phyloP scores from a whole-genome alignment of 2,113 vertebrate species.

The Chamaea fasciata region DNA sequence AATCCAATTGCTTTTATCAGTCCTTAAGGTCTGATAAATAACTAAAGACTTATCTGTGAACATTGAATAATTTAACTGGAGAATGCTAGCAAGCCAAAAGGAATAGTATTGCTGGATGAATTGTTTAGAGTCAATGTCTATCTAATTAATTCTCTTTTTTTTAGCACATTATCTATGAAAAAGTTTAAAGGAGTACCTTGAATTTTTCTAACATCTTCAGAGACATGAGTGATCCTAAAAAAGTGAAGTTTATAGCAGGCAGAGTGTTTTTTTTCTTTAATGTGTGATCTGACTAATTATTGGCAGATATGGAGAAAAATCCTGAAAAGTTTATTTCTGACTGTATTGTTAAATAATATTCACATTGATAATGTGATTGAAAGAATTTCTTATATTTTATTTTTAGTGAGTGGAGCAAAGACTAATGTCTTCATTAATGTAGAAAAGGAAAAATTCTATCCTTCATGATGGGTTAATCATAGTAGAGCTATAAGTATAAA shows the following conservation, averaged over 20 bases:
- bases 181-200: neutral
- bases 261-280: neutral
- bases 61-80: neutral
- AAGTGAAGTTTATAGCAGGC: neutral
- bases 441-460: neutral
- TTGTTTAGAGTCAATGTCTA: neutral
- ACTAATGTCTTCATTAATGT: neutral
- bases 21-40: neutral
- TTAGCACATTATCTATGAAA: neutral
- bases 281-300: neutral
- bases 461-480: neutral
- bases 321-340: neutral
- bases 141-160: neutral
- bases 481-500: neutral
- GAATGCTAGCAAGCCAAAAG: neutral
- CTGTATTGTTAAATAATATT: neutral
- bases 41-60: neutral
- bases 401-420: neutral
- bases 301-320: neutral
- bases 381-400: neutral
- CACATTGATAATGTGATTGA: neutral
- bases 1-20: neutral
- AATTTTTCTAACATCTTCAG: neutral
- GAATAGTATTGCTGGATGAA: neutral
- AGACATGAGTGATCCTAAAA: neutral